A percentile compares a stretch with the other conserved stretches of the same genome.
Conservation (phyloP, 2,113 vertebrate genomes). For the Chloropsis cyanopogon region DNA sequence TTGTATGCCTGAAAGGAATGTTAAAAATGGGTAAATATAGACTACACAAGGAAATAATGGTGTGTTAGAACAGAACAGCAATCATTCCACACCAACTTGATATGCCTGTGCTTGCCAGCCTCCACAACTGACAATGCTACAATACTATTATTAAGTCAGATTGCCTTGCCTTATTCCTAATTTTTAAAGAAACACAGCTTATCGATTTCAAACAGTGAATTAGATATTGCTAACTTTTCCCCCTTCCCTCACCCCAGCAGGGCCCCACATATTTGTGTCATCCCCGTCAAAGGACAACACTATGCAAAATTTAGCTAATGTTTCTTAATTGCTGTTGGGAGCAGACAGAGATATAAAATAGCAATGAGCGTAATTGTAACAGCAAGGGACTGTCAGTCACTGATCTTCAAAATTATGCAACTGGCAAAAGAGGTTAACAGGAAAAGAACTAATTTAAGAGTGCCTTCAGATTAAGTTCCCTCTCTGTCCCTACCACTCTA, state of each 20-base stretch:
- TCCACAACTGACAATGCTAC: not conserved
- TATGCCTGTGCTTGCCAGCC: not conserved
- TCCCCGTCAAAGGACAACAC: not conserved
- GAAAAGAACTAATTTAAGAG: not conserved
- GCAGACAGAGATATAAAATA: not conserved
- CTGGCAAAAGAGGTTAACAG: not conserved
- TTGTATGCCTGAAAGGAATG: conserved; percentile 82
- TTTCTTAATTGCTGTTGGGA: not conserved
- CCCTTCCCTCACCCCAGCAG: not conserved
- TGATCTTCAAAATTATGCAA: not conserved
- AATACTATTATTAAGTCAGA: not conserved
- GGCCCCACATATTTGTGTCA: not conserved
- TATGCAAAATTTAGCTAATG: not conserved
- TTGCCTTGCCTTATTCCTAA: not conserved
- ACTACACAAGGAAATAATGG: not conserved
- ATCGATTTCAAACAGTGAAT: not conserved
- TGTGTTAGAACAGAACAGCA: not conserved
- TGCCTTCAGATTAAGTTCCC: not conserved
- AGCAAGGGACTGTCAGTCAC: not conserved
- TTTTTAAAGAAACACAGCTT: not conserved
- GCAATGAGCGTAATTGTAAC: not conserved
- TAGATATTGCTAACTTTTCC: not conserved
- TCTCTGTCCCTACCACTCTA: not conserved
- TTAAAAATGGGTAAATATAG: not conserved
- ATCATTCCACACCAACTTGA: not conserved